Evolutionary conservation across 2,113 vertebrate genomes (phyloP), one percentile per base, ranked within the genome.

Genomic region (Pseudolaguvia tuberculata): DNA sequence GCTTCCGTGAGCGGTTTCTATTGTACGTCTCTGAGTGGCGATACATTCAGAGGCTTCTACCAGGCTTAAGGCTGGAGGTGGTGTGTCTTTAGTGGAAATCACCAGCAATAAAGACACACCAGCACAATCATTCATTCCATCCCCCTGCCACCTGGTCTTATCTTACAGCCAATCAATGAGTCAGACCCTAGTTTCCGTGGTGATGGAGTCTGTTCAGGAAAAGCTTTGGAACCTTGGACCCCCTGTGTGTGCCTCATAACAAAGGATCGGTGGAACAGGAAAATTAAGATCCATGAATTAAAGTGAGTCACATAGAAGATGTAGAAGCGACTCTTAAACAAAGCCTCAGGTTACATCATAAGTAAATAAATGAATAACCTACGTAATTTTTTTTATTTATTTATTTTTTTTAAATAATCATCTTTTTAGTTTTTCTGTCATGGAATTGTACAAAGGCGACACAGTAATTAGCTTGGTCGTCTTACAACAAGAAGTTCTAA

Each of bases 161-260:
- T 55, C 42, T 4, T 20, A 55, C 77, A 73, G 72, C 83, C 79
- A 81, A 84, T 83, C 81, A 73, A 65, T 62, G 71, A 48, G 47
- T 18, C 51, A 51, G 82, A 79, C 83, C 81, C 48, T 70, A 67
- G 88, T 89, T 86, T 77, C 86, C 83, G 76, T 87, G 85, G 79
- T 77, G 45, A 87, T 83, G 25, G 59, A 68, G 27, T 76, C 69
- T 52, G 51, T 73, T 72, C 70, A 66, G 67, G 48, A 73, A 63
- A 66, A 68, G 73, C 63, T 72, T 65, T 80, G 65, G 55, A 66
- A 78, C 68, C 9, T 70, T 61, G 77, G 79, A 81, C 82, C 75
- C 72, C 73, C 39, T 7, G 8, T 55, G 52, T 52, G 57, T 67
- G 39, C 52, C 73, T 63, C 72, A 51, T 17, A 47, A 67, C 57